A percentile compares a stretch with the other conserved stretches of the same genome.
phyloP scores from a whole-genome alignment of 30 jellyfish, hydroid and myxozoan species.

The Haliclystus octoradiatus region DNA sequence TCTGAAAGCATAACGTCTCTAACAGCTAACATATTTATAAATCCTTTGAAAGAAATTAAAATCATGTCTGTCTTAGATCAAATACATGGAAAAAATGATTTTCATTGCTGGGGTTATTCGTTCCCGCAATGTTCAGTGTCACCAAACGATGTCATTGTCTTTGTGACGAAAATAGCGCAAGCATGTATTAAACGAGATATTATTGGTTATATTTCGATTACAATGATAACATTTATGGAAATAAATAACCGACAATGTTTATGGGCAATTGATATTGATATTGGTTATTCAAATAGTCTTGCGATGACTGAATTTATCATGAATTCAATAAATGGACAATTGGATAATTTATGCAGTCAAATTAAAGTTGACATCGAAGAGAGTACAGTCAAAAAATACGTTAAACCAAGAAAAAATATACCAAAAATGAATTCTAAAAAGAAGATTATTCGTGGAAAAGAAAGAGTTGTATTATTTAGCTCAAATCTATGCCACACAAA shows the following conservation, averaged over 20 bases:
- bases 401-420: background rate
- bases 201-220: slow-evolving; percentile 59
- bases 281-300: slow-evolving; percentile 32
- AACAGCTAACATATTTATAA: slow-evolving; percentile 64
- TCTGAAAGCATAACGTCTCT: slow-evolving; percentile 69
- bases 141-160: slow-evolving; percentile 29
- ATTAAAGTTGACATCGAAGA: slow-evolving; percentile 31
- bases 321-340: slow-evolving; percentile 37
- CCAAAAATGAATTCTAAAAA: slow-evolving; percentile 5
- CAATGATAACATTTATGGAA: slow-evolving; percentile 67
- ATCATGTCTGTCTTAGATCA: slow-evolving; percentile 83
- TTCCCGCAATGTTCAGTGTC: slow-evolving; percentile 83
- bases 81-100: slow-evolving; percentile 8
- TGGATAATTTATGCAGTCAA: slow-evolving; percentile 11
- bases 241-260: slow-evolving; percentile 53
- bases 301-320: slow-evolving; percentile 27
- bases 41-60: slow-evolving; percentile 50
- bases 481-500: slow-evolving; percentile 47
- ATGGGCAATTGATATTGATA: slow-evolving; percentile 77
- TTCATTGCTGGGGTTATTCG: slow-evolving; percentile 66
- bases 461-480: slow-evolving; percentile 50
- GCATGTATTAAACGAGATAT: slow-evolving; percentile 77
- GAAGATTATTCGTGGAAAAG: background rate
- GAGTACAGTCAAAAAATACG: background rate
- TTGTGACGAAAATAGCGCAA: slow-evolving; percentile 14